Evolutionary conservation across 2,797 vertebrate species (phyloP), one percentile per base, ranked within the genome.

Genomic region (Mormyrops attenuatus): DNA sequence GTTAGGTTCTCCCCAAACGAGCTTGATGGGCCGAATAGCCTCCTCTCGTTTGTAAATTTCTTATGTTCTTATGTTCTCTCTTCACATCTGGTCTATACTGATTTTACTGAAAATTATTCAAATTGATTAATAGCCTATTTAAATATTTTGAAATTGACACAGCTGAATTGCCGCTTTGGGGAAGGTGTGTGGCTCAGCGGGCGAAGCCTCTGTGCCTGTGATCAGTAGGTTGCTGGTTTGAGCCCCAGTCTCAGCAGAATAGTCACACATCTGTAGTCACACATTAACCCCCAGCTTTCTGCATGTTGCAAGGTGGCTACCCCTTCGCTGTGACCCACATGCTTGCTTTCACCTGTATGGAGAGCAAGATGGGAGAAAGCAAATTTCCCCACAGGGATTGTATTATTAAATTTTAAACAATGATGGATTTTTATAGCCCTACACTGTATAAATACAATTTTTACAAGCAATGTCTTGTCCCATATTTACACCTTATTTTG

Each of bases 401-500:
- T 69, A 30, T 69, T 69, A 69, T 69, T 87, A 55, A 63, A 85
- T 89, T 89, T 80, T 47, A 57, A 49, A 84, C 55, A 85, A 34
- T 90, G 85, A 41, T 47, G 63, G 73, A 88, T 88, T 85, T 90
- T 85, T 85, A 57, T 85, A 41, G 89, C 41, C 73, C 44, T n/a
- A 85, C 92, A 90, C 91, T 89, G 57, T 91, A 90, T 88, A 91
- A 89, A 93, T 80, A 91, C 30, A 87, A 85, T 91, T 91, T 88
- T 86, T 87, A 90, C 89, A 77, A 91, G 77, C 91, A 89, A 91
- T 92, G 91, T 88, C 87, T 89, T 91, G 92, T 92, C 88, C 90
- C 87, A 11, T 3, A 90, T 77, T 92, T 95, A 94, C 94, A 95
- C 93, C 94, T 84, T 91, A 53, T 88, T 94, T 93, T 92, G 93